phyloP scores from a whole-genome alignment of 2,888 invertebrate genomes.

The Isoperla grammatica region DNA sequence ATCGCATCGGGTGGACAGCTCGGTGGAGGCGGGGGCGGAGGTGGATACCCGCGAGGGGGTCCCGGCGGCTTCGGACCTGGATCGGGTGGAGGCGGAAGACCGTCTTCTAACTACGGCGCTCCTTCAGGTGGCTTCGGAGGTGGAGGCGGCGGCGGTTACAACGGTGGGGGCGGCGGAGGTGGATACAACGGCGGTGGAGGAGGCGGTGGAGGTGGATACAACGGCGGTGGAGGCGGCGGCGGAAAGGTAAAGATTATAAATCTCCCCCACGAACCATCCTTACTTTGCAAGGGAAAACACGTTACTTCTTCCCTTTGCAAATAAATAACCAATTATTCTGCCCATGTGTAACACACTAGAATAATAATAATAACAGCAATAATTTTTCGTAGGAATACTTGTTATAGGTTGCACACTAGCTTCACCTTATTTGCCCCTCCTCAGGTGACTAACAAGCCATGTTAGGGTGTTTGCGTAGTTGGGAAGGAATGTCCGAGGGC shows the following conservation, averaged over 20 bases:
- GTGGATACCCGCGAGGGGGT: slow-evolving; percentile 10
- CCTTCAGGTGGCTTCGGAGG: slow-evolving; percentile 23
- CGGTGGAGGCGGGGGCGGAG: slow-evolving; percentile 15
- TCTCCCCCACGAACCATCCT: too few species aligned
- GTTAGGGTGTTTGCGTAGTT: too few species aligned
- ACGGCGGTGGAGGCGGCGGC: not conserved
- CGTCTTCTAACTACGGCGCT: slow-evolving; percentile 22
- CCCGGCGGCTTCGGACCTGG: slow-evolving; percentile 11
- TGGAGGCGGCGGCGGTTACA: slow-evolving; percentile 14
- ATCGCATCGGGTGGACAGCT: slow-evolving; percentile 19
- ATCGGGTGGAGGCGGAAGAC: slow-evolving; percentile 14
- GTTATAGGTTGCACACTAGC: too few species aligned
- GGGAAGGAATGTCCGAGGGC: too few species aligned
- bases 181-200: slow-evolving; percentile 13
- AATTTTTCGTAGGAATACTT: too few species aligned
- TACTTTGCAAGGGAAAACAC: too few species aligned
- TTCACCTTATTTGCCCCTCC: too few species aligned
- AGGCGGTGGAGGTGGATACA: slow-evolving; percentile 13
- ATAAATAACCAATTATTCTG: too few species aligned
- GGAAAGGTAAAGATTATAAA: slow-evolving; percentile 8
- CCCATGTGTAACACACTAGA: too few species aligned
- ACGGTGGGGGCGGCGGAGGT: slow-evolving; percentile 14
- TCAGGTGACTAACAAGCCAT: too few species aligned
- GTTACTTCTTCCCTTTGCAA: too few species aligned
- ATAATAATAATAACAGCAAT: too few species aligned